Conservation (phyloP, 2,888 invertebrate genomes). For the Hydraecia micacea region DNA sequence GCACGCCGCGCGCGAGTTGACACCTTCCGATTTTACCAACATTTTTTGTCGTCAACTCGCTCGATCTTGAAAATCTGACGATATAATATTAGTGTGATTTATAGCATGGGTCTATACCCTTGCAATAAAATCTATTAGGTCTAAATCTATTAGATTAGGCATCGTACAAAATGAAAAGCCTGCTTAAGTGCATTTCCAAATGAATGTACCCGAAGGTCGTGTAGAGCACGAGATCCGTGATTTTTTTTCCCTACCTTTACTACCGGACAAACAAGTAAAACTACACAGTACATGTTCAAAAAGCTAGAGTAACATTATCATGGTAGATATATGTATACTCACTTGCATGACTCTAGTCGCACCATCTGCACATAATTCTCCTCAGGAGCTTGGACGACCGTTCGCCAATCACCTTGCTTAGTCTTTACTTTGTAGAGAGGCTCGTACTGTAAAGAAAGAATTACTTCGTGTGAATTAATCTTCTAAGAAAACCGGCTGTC, state of each 20-base stretch:
- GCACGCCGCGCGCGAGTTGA: too few species aligned
- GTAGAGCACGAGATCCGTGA: too few species aligned
- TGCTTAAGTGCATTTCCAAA: too few species aligned
- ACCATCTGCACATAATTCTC: conserved; percentile 82
- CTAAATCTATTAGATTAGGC: too few species aligned
- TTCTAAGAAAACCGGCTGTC: not conserved
- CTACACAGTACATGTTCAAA: not conserved
- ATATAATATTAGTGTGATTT: too few species aligned
- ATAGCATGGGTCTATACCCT: too few species aligned
- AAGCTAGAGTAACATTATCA: not conserved
- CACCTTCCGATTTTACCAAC: too few species aligned
- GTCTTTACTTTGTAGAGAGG: conserved; percentile 79
- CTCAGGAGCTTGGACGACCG: conserved; percentile 80
- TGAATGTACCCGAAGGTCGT: too few species aligned
- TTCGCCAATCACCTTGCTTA: conserved; percentile 75
- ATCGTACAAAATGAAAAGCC: too few species aligned
- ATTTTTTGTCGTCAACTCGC: too few species aligned
- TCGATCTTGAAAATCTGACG: too few species aligned
- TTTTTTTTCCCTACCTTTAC: not conserved
- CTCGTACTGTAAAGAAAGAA: conserved; percentile 77
- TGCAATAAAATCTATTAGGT: too few species aligned
- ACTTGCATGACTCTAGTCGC: conserved; percentile 82
- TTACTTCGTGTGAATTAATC: not conserved
- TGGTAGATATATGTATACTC: conserved; percentile 55
- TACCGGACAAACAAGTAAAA: not conserved